Percentiles rank a stretch among this genome's conserved stretches.
phyloP scores from a whole-genome alignment of 2,888 invertebrate species.

The Cinara cedri region DNA sequence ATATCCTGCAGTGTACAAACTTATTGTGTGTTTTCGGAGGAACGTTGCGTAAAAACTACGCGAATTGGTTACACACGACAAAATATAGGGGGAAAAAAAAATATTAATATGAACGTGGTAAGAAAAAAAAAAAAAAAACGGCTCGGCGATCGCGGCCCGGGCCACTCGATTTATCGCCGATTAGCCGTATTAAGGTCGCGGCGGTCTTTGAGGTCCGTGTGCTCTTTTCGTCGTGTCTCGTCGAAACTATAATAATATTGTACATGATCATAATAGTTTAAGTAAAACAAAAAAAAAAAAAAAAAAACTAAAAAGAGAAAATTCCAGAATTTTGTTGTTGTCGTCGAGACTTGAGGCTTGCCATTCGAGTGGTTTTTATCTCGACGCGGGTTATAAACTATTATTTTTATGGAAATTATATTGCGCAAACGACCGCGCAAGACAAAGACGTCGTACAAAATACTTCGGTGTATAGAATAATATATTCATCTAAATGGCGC shows the following conservation, averaged over 20 bases:
- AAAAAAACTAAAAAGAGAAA: too few species aligned
- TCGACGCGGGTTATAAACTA: too few species aligned
- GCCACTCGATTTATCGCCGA: conserved; percentile 41
- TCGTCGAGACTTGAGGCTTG: too few species aligned
- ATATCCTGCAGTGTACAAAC: not conserved
- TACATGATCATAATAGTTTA: too few species aligned
- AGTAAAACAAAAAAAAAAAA: not conserved
- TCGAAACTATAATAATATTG: too few species aligned
- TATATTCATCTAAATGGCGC: too few species aligned
- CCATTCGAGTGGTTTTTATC: too few species aligned
- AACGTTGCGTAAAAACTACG: conserved; percentile 28
- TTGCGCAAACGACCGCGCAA: too few species aligned
- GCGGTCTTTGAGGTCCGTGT: not conserved
- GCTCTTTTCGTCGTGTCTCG: not conserved
- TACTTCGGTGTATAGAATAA: too few species aligned
- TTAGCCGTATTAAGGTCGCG: not conserved
- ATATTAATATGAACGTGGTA: not conserved
- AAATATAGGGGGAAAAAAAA: not conserved
- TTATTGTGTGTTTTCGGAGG: not conserved
- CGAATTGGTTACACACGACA: conserved; percentile 17
- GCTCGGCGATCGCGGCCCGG: not conserved
- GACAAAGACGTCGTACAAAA: too few species aligned
- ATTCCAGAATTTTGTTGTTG: too few species aligned
- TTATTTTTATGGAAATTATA: too few species aligned
- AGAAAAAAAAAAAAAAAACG: not conserved